These are phyloP conservation scores for Gallinago stenura DNA, from an alignment of 2,797 vertebrate species.

Conservation along the genomic window DNA sequence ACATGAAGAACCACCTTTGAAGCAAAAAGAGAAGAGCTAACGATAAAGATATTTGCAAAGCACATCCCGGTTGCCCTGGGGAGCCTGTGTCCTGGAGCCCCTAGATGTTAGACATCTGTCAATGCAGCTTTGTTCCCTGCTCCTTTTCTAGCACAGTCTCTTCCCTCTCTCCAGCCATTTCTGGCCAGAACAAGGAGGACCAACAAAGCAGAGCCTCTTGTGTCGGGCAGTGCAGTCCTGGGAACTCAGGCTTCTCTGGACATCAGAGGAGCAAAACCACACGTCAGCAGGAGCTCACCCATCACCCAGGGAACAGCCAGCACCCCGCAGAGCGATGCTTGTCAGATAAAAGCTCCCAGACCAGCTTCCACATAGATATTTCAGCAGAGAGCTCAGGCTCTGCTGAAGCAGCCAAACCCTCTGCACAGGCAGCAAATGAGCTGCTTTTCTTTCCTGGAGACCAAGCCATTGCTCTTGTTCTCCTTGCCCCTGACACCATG, in stretches of 20 bases:
- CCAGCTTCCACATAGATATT: not conserved
- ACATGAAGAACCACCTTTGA: not conserved
- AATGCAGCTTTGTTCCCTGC: not conserved
- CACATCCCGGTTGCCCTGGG: not conserved
- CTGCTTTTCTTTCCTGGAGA: not conserved
- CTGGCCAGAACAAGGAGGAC: not conserved
- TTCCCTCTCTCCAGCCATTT: not conserved
- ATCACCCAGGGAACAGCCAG: not conserved
- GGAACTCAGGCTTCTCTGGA: not conserved
- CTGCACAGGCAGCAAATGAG: no score
- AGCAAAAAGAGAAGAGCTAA: not conserved
- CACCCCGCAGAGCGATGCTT: not conserved
- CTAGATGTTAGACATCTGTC: not conserved
- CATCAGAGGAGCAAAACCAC: not conserved
- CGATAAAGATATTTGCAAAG: not conserved
- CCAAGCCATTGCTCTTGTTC: not conserved
- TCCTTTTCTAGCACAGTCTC: not conserved
- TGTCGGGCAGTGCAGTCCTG: accelerated
- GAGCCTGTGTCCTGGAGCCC: not conserved
- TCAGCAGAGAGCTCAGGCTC: not conserved
- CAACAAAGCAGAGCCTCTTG: not conserved
- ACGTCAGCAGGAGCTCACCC: not conserved
- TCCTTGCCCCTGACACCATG: accelerated
- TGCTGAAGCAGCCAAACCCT: not conserved
- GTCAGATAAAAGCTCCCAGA: not conserved